Conservation (phyloP, 2,888 invertebrate species). For the Cosmia trapezina region DNA sequence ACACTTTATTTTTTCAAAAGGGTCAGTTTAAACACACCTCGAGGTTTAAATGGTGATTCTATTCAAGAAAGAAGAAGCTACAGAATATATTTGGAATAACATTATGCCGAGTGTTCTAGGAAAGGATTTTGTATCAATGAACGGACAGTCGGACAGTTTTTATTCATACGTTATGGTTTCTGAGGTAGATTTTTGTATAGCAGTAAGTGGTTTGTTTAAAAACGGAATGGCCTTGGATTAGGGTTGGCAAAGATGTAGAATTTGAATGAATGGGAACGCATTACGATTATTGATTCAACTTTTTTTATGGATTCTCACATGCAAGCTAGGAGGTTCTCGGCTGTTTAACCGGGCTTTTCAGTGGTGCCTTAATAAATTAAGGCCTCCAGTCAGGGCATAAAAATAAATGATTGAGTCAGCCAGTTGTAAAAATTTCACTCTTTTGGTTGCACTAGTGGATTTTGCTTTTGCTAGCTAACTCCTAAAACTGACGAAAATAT, state of each 20-base stretch:
- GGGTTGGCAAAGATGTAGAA: conserved; percentile 18
- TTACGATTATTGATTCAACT: background rate
- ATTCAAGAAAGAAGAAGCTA: conserved; percentile 76
- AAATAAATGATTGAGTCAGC: background rate
- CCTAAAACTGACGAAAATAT: too few relatives aligned
- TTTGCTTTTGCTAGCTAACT: background rate
- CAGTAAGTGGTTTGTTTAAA: conserved; percentile 21
- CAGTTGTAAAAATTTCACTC: background rate
- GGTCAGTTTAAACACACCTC: conserved; percentile 72
- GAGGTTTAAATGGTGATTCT: conserved; percentile 75
- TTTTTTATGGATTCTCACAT: background rate
- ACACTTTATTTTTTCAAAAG: conserved; percentile 64
- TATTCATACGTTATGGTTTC: conserved; percentile 60
- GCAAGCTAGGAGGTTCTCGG: too few relatives aligned
- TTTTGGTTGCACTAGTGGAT: background rate
- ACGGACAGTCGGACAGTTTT: conserved; percentile 66
- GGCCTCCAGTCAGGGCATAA: background rate
- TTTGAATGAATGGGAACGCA: conserved; percentile 3
- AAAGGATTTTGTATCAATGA: conserved; percentile 81
- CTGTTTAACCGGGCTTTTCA: too few relatives aligned
- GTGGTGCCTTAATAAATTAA: background rate
- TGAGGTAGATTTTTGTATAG: conserved; percentile 38
- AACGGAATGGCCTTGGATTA: background rate
- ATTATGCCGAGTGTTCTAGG: conserved; percentile 79
- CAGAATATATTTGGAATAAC: conserved; percentile 81